Percentiles rank a stretch among this genome's conserved stretches.
Evolutionary conservation across 2,113 vertebrate species (phyloP).

Genomic region (Anser cygnoides): DNA sequence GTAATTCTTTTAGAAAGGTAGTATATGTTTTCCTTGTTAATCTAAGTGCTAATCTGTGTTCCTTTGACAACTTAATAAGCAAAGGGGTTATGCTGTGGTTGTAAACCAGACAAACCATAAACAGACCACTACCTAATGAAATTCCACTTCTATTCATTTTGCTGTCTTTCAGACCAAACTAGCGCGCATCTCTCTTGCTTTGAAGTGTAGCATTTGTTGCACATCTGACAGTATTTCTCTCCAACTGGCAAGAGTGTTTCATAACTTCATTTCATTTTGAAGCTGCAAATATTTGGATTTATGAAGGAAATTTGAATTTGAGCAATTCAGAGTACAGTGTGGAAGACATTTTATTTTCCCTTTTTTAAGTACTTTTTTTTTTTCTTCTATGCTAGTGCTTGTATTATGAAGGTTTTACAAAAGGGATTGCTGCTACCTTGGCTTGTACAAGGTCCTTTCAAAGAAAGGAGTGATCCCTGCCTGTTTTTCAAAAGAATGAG

Average conservation of each 20-base stretch:
- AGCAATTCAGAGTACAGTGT: background rate
- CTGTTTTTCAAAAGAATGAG: background rate
- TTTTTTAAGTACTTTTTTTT: background rate
- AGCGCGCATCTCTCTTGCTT: background rate
- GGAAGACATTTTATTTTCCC: background rate
- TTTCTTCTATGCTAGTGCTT: background rate
- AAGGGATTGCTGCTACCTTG: background rate
- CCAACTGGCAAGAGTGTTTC: background rate
- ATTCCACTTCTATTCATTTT: background rate
- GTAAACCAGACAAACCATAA: slow-evolving; percentile 49
- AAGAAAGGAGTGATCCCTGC: background rate
- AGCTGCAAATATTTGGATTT: background rate
- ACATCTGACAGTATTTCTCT: background rate
- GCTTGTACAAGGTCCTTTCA: background rate
- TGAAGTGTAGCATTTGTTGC: slow-evolving; percentile 17
- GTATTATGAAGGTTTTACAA: background rate
- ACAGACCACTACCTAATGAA: slow-evolving; percentile 17
- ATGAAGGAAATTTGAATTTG: background rate
- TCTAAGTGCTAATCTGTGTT: slow-evolving; percentile 41
- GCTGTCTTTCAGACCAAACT: background rate
- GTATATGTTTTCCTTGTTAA: slow-evolving; percentile 34
- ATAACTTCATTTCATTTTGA: background rate
- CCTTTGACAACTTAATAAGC: slow-evolving; percentile 19
- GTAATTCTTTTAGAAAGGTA: slow-evolving; percentile 48
- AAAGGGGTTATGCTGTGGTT: background rate